Base-by-base conservation (phyloP, 2,888 invertebrate genomes). In the Acanthopleura granulata region DNA sequence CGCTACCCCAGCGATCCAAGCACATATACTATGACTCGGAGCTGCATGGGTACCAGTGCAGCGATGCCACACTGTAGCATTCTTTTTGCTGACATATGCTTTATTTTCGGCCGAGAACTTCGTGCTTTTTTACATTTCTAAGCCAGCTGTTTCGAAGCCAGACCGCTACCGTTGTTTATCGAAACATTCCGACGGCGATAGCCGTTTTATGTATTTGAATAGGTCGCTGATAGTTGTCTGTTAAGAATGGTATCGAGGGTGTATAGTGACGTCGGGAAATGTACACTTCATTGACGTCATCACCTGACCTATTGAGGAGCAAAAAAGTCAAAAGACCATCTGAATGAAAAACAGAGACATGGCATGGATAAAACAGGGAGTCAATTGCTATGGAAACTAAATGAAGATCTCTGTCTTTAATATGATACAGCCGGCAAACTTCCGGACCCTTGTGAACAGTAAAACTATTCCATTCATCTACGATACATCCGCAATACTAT, bases 91-190 rank as follows among this genome's bases (percentile, higher is more conserved):
- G 18, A 22, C 57, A n/a, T 18, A 22, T n/a, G 57, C 18, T 57
- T 57, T 57, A 57, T 57, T 57, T 57, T 57, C 22, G 22, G 57
- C 3, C 3, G 57, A n/a, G 18, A 57, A 57, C 57, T 57, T 22
- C 22, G 22, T 22, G 57, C 12, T 18, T 57, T 22, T 40, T 40
- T 40, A 40, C 40, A 40, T 40, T 57, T 57, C 57, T 57, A 57
- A 57, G 22, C 57, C 57, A 57, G 57, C 57, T 57, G 57, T 57
- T 57, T n/a, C 40, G 22, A 57, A 57, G n/a, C n/a, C 18, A 57
- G 18, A 4, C 57, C 22, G 18, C 22, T 57, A 12, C 57, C 18
- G 22, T 57, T 57, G 57, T 57, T 57, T 57, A 57, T 57, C 57
- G 22, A 57, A 57, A 22, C 57, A 57, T 57, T n/a, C 57, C 57